Evolutionary conservation across 2,888 invertebrate species (phyloP).

Genomic region (Orchesellides sinensis): DNA sequence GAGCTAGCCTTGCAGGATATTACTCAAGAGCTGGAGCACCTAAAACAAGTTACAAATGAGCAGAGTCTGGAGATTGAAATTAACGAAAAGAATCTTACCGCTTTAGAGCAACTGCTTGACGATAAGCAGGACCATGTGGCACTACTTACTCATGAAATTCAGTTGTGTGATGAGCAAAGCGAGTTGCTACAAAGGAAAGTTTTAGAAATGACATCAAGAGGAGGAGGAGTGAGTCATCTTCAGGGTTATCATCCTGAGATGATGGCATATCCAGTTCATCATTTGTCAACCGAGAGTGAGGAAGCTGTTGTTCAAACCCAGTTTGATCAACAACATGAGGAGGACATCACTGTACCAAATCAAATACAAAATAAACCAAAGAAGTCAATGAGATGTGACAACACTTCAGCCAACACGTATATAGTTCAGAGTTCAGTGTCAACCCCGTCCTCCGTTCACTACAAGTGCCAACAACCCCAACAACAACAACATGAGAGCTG

Average conservation of each 20-base stretch:
- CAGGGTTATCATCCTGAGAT: neutral
- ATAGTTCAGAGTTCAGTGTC: slow-evolving; percentile 9
- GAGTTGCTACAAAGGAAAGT: slow-evolving; percentile 54
- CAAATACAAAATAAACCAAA: neutral
- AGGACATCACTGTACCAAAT: neutral
- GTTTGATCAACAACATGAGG: neutral
- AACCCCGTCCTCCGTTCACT: neutral
- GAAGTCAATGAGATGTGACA: neutral
- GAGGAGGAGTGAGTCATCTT: neutral
- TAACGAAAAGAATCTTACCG: slow-evolving; percentile 75
- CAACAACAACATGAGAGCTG: slow-evolving; percentile 29
- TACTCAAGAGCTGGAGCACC: slow-evolving; percentile 74
- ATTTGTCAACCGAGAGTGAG: neutral
- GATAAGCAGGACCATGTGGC: slow-evolving; percentile 71
- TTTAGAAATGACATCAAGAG: slow-evolving; percentile 6
- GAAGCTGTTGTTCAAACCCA: neutral
- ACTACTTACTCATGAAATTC: slow-evolving; percentile 66
- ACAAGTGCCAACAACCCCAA: slow-evolving; percentile 28
- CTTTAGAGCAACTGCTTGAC: slow-evolving; percentile 75
- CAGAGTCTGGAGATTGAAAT: slow-evolving; percentile 75
- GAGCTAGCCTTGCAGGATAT: slow-evolving; percentile 74
- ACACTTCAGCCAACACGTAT: neutral
- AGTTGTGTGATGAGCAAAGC: slow-evolving; percentile 67
- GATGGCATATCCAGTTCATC: neutral
- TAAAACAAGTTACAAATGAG: slow-evolving; percentile 72